A percentile compares a stretch with the other conserved stretches of the same genome.
phyloP scores from a whole-genome alignment of 2,113 vertebrate genomes.

The Oplegnathus fasciatus region DNA sequence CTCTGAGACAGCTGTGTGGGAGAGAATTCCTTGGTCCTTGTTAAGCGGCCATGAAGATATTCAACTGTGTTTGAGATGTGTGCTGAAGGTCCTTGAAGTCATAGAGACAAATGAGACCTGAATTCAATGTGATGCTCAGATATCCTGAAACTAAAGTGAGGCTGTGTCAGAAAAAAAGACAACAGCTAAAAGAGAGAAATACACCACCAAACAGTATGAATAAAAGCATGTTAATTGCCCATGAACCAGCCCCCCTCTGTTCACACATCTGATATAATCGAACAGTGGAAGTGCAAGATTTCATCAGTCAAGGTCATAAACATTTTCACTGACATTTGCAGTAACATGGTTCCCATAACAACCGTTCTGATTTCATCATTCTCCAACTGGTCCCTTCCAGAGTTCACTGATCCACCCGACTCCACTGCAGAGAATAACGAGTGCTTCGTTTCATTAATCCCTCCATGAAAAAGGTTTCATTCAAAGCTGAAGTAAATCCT shows the following conservation, averaged over 20 bases:
- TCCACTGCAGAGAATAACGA: conserved; percentile 14
- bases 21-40: neutral
- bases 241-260: neutral
- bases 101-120: conserved; percentile 17
- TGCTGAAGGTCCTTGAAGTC: conserved; percentile 27
- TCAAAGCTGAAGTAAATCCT: conserved; percentile 19
- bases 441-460: conserved; percentile 29
- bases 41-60: conserved; percentile 14
- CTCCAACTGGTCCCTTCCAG: conserved; percentile 15
- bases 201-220: neutral
- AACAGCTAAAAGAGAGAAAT: neutral
- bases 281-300: conserved; percentile 36
- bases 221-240: neutral
- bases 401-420: conserved; percentile 29
- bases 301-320: conserved; percentile 67
- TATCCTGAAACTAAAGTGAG: neutral
- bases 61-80: conserved; percentile 4
- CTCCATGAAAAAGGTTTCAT: conserved; percentile 39
- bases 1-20: conserved; percentile 14
- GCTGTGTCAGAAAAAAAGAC: neutral
- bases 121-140: conserved; percentile 20
- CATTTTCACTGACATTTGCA: conserved; percentile 61
- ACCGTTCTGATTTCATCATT: conserved; percentile 59
- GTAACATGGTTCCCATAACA: conserved; percentile 66
- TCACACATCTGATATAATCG: conserved; percentile 20